Percentiles rank a stretch among this genome's conserved stretches.
Evolutionary conservation across 2,797 vertebrate species (phyloP).

Genomic region (Myotis daubentonii): DNA sequence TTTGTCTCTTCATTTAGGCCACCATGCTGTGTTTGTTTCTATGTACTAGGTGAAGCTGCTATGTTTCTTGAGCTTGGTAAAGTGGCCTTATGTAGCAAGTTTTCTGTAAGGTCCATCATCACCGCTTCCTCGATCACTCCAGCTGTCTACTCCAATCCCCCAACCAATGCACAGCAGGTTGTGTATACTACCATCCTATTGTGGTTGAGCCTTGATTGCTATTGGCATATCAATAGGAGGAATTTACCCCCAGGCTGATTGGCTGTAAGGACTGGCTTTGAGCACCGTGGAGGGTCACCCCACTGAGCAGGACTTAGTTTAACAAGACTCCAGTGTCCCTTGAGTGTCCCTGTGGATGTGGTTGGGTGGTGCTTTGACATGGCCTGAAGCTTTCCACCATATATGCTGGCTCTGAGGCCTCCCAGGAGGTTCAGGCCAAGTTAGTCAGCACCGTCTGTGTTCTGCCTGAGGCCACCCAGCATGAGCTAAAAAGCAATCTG

Average conservation of each 20-base stretch:
- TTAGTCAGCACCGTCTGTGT: neutral
- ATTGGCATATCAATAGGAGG: neutral
- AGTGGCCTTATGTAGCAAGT: neutral
- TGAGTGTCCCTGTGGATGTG: neutral
- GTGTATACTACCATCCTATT: neutral
- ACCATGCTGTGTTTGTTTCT: neutral
- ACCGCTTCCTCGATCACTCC: neutral
- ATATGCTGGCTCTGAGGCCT: neutral
- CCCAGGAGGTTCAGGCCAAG: neutral
- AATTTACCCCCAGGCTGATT: neutral
- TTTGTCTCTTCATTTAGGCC: neutral
- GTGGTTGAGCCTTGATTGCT: neutral
- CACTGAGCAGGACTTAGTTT: neutral
- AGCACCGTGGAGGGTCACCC: neutral
- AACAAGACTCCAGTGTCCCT: neutral
- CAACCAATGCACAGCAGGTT: neutral
- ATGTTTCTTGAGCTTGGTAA: neutral
- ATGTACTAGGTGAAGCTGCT: neutral
- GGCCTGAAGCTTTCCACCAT: neutral
- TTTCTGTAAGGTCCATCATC: neutral
- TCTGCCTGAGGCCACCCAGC: neutral
- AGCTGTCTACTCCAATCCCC: neutral
- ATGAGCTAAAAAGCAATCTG: neutral
- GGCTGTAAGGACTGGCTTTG: neutral
- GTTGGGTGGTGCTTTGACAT: neutral